Evolutionary conservation across 2,113 vertebrate genomes (phyloP), one percentile per base, ranked within the genome.

Genomic region (Oxygymnocypris stewartii): DNA sequence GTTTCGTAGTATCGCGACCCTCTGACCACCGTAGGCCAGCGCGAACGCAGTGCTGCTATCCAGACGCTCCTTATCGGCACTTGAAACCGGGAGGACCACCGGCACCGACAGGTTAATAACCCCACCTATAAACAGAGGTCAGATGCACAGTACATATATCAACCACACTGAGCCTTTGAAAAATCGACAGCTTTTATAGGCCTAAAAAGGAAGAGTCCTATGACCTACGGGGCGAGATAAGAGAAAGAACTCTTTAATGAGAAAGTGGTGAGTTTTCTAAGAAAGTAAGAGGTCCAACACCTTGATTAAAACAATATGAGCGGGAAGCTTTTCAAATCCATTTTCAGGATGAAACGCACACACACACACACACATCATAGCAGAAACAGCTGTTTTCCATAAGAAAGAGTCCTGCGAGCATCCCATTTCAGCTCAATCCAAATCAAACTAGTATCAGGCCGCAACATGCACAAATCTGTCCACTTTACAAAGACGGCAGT

Each of bases 91-190:
- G 92, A 99, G 93, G 85, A 99, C 97, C 86, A 99, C 94, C 47
- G 98, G 98, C 90, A 99, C 97, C 0, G 98, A 99, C 86, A 99
- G 91, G 91, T 99, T 99, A 91, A 99, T 99, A 85, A 99, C 95
- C 1, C 97, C 98, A 14, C 98, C 98, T 99, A 90, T 51, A 83
- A 16, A 47, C 63, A 59, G 2, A 71, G 80, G 82, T 86, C 84
- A 90, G 71, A 79, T 40, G 16, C 42, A 80, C n/a, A 11, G n/a
- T 31, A 65, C 67, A 84, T 86, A 87, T 51, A 85, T 89, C 86
- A 87, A 82, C 4, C 25, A 69, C 23, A 63, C 28, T 6, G 18
- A 57, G 1, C 14, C n/a, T 75, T 57, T 44, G 44, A 78, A 37
- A 67, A 84, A 73, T 40, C 49, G 13, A 71, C 82, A 6, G 12